A percentile compares a stretch with the other conserved stretches of the same genome.
These are phyloP conservation scores for Sapajus apella DNA, from an alignment of 2,113 vertebrate species.

Conservation along the genomic window DNA sequence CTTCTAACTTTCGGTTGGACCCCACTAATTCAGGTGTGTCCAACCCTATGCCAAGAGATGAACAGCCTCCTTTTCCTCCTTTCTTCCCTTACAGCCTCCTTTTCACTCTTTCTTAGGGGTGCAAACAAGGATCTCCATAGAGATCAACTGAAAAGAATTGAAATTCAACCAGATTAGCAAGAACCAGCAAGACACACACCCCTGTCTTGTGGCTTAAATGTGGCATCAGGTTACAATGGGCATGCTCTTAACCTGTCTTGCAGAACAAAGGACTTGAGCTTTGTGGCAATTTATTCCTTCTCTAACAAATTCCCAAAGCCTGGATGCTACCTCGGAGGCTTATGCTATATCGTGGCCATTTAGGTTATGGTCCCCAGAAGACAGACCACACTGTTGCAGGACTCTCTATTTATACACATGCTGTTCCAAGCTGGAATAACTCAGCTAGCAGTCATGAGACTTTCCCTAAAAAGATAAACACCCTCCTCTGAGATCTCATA, in stretches of 20 bases:
- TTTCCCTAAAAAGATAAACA: too few relatives aligned
- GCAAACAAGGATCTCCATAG: not conserved
- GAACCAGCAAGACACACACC: not conserved
- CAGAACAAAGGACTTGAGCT: too few relatives aligned
- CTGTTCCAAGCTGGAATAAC: accelerated
- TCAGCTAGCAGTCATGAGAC: not conserved
- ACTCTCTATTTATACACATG: accelerated
- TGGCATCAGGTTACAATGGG: not conserved
- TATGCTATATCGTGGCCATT: accelerated
- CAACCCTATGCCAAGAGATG: accelerated
- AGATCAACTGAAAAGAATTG: not conserved
- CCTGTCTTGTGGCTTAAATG: not conserved
- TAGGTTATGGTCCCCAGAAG: accelerated
- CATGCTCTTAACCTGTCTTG: not conserved
- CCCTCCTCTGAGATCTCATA: not conserved
- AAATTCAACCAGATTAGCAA: not conserved
- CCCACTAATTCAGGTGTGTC: not conserved
- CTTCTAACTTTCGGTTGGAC: not conserved
- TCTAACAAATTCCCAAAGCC: too few relatives aligned
- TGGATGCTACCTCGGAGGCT: not conserved
- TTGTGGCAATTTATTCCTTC: not conserved
- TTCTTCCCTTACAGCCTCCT: too few relatives aligned
- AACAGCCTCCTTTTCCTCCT: too few relatives aligned
- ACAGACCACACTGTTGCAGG: accelerated
- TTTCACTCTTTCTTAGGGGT: too few relatives aligned